phyloP scores from a whole-genome alignment of 2,888 invertebrate species.

The Drosophila prolongata region DNA sequence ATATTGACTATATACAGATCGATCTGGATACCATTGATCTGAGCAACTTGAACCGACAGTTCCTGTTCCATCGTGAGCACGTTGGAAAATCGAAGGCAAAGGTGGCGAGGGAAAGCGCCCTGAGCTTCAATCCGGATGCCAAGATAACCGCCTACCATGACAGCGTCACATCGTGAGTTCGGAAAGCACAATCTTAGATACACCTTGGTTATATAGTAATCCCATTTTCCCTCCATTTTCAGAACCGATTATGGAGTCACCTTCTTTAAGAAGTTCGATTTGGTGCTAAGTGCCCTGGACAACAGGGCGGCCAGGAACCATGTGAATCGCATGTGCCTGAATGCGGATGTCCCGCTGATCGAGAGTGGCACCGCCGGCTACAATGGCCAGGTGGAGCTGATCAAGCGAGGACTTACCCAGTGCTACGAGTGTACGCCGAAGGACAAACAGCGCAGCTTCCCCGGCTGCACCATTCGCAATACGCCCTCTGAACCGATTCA shows the following conservation, averaged over 20 bases:
- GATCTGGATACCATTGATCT: constrained; percentile 99
- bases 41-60: constrained; percentile 99
- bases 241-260: constrained; percentile 95
- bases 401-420: constrained; percentile 94
- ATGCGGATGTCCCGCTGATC: constrained; percentile 96
- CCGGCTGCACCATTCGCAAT: constrained; percentile 99
- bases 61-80: constrained; percentile 99
- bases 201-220: background rate
- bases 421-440: constrained; percentile 99
- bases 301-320: constrained; percentile 98
- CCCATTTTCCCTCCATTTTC: constrained; percentile 85
- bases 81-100: constrained; percentile 98
- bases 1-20: constrained; percentile 87
- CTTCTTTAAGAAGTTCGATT: constrained; percentile 95
- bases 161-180: constrained; percentile 93
- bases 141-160: constrained; percentile 96
- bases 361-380: constrained; percentile 99
- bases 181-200: no score
- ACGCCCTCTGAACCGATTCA: constrained; percentile 99
- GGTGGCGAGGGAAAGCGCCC: constrained; percentile 95
- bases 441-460: constrained; percentile 95
- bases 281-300: constrained; percentile 98
- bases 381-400: constrained; percentile 96
- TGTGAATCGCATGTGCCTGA: constrained; percentile 99
- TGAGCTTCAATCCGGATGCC: constrained; percentile 94